Conservation (phyloP, 2,113 vertebrate species). For the Polypterus bichir region DNA sequence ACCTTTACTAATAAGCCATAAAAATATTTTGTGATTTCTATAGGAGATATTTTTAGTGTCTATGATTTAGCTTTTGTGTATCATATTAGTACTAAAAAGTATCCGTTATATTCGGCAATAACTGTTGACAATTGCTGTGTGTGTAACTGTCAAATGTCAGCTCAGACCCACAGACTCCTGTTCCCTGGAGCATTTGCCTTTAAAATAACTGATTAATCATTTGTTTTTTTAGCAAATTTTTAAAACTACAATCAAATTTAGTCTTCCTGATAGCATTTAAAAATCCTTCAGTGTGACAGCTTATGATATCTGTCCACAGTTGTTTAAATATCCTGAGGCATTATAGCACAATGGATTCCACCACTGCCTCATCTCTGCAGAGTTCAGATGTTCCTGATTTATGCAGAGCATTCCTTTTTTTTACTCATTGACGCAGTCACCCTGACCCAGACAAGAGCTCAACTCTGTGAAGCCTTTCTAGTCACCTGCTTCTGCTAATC, state of each 20-base stretch:
- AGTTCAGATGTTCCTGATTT: slow-evolving; percentile 64
- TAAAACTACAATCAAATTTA: slow-evolving; percentile 77
- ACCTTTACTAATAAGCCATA: no score
- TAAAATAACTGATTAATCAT: slow-evolving; percentile 62
- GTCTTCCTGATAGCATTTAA: slow-evolving; percentile 63
- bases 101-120: no score
- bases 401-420: slow-evolving; percentile 36
- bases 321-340: slow-evolving; percentile 60
- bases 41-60: no score
- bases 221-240: slow-evolving; percentile 75
- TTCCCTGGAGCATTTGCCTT: slow-evolving; percentile 53
- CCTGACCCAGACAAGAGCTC: slow-evolving; percentile 42
- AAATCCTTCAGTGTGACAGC: slow-evolving; percentile 41
- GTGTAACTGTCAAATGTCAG: no score
- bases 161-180: slow-evolving; percentile 30
- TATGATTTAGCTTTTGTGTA: no score
- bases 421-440: slow-evolving; percentile 40
- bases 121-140: no score
- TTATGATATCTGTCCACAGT: slow-evolving; percentile 43
- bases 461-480: slow-evolving; percentile 49
- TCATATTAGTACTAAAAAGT: no score
- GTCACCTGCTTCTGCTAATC: slow-evolving; percentile 55
- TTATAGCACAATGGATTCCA: slow-evolving; percentile 35
- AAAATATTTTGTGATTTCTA: no score
- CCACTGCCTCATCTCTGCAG: slow-evolving; percentile 46